phyloP scores from a whole-genome alignment of 1,140 invertebrate genomes.

The Anoplophora glabripennis region DNA sequence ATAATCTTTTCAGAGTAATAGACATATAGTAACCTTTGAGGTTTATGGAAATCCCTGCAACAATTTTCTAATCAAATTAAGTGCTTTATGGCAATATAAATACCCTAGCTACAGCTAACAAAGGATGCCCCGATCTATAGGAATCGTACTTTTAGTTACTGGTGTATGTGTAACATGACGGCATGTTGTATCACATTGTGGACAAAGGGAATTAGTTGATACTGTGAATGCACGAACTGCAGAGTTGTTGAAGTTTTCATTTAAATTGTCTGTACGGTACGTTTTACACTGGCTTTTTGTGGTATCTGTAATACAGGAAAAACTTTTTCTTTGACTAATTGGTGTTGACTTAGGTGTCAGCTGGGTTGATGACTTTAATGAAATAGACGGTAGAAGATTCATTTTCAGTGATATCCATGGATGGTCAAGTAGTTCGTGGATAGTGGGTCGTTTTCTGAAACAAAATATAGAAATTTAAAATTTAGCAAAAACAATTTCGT shows the following conservation, averaged over 20 bases:
- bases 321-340: constrained; percentile 41
- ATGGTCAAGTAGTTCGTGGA: constrained; percentile 45
- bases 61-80: too few relatives aligned
- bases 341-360: constrained; percentile 41
- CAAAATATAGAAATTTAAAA: constrained; percentile 4
- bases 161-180: constrained; percentile 45
- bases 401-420: constrained; percentile 44
- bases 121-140: constrained; percentile 48
- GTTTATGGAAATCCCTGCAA: too few relatives aligned
- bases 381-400: constrained; percentile 30
- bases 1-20: too few relatives aligned
- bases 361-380: constrained; percentile 20
- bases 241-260: constrained; percentile 33
- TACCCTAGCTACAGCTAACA: constrained; percentile 37
- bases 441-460: constrained; percentile 43
- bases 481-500: too few relatives aligned
- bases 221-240: constrained; percentile 43
- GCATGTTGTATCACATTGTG: constrained; percentile 48
- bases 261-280: constrained; percentile 39
- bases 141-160: constrained; percentile 45
- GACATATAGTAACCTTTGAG: too few relatives aligned
- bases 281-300: constrained; percentile 31
- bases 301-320: constrained; percentile 29
- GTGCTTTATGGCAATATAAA: too few relatives aligned
- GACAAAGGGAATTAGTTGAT: constrained; percentile 45